Evolutionary conservation across 92 coral and sea anemone genomes (phyloP).

Genomic region (Zoanthus solanderi): DNA sequence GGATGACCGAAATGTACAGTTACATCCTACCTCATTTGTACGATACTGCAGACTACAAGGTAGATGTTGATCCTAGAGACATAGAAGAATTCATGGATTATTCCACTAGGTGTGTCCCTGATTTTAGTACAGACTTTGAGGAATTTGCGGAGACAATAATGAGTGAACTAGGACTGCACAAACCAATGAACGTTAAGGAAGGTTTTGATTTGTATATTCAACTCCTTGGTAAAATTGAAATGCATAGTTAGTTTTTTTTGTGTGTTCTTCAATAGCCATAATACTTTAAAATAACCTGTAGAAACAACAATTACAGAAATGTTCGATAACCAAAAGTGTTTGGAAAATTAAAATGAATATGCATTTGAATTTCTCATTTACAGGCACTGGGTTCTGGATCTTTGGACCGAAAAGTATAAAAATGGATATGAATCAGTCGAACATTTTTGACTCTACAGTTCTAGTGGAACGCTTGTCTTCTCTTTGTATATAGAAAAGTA

Average conservation of each 20-base stretch:
- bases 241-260: not conserved
- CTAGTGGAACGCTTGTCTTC: no score
- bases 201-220: constrained; percentile 34
- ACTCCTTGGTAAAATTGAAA: not conserved
- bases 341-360: no score
- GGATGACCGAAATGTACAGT: constrained; percentile 61
- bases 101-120: constrained; percentile 49
- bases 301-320: not conserved
- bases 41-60: constrained; percentile 57
- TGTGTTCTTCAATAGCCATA: not conserved
- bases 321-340: no score
- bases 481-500: no score
- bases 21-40: constrained; percentile 65
- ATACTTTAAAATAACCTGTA: no score
- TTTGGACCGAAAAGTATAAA: no score
- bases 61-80: constrained; percentile 49
- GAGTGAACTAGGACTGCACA: constrained; percentile 44
- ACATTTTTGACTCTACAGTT: no score
- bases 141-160: constrained; percentile 45
- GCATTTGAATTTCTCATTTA: no score
- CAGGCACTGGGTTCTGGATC: no score
- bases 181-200: constrained; percentile 43
- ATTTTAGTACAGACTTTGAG: constrained; percentile 53
- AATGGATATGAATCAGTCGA: no score
- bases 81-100: constrained; percentile 56